phyloP scores from a whole-genome alignment of 2,888 invertebrate species.

The Phalangium opilio region DNA sequence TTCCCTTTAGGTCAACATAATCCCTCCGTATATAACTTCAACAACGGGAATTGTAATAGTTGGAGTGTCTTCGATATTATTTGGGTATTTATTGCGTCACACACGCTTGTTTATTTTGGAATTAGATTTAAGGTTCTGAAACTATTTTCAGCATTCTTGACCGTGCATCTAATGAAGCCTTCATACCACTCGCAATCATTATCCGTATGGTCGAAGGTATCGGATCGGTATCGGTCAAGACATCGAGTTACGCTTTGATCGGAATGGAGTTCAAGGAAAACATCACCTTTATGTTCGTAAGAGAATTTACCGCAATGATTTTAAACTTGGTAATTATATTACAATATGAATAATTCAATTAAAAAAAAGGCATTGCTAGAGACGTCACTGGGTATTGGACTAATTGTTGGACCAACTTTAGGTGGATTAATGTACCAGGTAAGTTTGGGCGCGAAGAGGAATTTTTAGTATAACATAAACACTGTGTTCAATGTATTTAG shows the following conservation, averaged over 20 bases:
- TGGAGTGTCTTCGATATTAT: conserved; percentile 63
- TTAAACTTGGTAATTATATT: no score
- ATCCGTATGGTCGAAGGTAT: conserved; percentile 66
- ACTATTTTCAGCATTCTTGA: conserved; percentile 23
- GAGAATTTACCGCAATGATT: conserved; percentile 28
- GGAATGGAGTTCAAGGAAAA: conserved; percentile 74
- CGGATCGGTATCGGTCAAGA: conserved; percentile 71
- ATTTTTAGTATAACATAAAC: no score
- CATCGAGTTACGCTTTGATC: conserved; percentile 71
- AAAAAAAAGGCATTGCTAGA: conserved; percentile 24
- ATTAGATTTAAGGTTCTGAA: no score
- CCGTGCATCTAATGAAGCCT: conserved; percentile 38
- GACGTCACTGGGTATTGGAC: conserved; percentile 30
- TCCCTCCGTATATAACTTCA: conserved; percentile 65
- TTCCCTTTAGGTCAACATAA: conserved; percentile 21
- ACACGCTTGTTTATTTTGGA: no score
- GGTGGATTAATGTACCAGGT: conserved; percentile 66
- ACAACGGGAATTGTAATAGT: conserved; percentile 68
- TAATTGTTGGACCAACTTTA: conserved; percentile 77
- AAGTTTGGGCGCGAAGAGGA: no score
- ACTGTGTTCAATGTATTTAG: no score
- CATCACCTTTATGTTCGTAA: conserved; percentile 68
- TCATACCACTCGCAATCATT: conserved; percentile 58
- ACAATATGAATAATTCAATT: no score
- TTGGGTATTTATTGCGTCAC: conserved; percentile 50